Evolutionary conservation across 2,797 vertebrate genomes (phyloP).

Genomic region (Pantherophis vulpinus): DNA sequence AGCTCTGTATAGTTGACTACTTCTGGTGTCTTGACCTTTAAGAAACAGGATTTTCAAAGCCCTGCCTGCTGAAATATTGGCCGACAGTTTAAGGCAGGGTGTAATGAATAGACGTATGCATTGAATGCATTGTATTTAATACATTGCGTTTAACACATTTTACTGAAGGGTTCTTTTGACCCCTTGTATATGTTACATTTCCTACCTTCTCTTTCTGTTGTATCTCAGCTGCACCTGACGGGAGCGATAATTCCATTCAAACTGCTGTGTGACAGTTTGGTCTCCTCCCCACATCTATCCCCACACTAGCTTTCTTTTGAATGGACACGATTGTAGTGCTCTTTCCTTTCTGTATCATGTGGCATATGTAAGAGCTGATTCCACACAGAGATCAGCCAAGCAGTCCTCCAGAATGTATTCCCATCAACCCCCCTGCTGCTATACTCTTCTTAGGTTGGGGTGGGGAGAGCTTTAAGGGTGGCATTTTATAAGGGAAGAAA

Average conservation of each 20-base stretch:
- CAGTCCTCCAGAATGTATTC: neutral
- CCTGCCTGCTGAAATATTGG: neutral
- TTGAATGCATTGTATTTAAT: slow-evolving; percentile 13
- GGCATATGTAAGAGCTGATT: neutral
- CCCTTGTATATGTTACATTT: accelerated
- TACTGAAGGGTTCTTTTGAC: neutral
- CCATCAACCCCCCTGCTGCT: neutral
- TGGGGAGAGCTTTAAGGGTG: neutral
- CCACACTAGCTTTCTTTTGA: neutral
- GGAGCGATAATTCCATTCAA: neutral
- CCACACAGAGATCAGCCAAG: neutral
- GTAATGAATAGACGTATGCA: neutral
- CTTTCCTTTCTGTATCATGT: neutral
- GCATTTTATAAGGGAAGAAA: neutral
- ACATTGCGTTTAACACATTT: neutral
- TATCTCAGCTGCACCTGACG: neutral
- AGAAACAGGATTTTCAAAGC: slow-evolving; percentile 22
- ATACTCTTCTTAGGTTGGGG: neutral
- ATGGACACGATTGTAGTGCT: neutral
- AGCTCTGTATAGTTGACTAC: neutral
- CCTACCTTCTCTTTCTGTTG: neutral
- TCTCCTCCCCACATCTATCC: neutral
- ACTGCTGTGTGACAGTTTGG: neutral
- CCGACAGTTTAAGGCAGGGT: neutral
- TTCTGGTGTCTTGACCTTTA: neutral